Evolutionary conservation across 37 sponge, comb jelly and placozoan species (phyloP).

Genomic region (Amphimedon queenslandica): DNA sequence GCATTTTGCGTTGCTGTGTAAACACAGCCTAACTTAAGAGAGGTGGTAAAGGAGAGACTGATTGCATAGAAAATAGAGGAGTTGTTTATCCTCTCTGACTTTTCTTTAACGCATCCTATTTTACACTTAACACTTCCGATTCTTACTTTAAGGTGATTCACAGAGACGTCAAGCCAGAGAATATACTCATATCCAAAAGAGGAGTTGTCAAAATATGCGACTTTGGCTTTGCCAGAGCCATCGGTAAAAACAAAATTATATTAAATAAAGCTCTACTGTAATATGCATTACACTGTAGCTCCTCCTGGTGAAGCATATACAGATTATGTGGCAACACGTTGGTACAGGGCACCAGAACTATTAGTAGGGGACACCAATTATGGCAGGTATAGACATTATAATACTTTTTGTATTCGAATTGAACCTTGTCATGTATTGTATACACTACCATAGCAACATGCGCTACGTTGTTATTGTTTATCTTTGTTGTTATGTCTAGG

Average conservation of each 20-base stretch:
- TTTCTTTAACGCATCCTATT: too few species aligned
- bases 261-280: too few species aligned
- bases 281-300: slow-evolving; percentile 49
- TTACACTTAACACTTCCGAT: too few species aligned
- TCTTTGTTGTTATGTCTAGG: slow-evolving; percentile 7
- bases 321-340: slow-evolving; percentile 99
- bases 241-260: slow-evolving; percentile 60
- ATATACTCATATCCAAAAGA: slow-evolving; percentile 88
- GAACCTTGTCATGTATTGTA: not conserved
- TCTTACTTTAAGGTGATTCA: slow-evolving; percentile 88
- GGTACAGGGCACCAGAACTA: slow-evolving; percentile 98
- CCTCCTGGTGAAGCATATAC: slow-evolving; percentile 96
- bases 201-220: slow-evolving; percentile 98
- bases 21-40: too few species aligned
- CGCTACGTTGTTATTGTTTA: slow-evolving; percentile 1
- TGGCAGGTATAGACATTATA: slow-evolving; percentile 89
- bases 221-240: slow-evolving; percentile 95
- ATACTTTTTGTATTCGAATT: not conserved
- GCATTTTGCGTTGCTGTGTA: too few species aligned
- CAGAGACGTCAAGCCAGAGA: slow-evolving; percentile 98
- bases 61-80: too few species aligned
- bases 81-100: too few species aligned
- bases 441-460: not conserved
- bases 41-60: too few species aligned
- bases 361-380: slow-evolving; percentile 97